phyloP scores from a whole-genome alignment of 2,888 invertebrate genomes.

The Melieria omissa region DNA sequence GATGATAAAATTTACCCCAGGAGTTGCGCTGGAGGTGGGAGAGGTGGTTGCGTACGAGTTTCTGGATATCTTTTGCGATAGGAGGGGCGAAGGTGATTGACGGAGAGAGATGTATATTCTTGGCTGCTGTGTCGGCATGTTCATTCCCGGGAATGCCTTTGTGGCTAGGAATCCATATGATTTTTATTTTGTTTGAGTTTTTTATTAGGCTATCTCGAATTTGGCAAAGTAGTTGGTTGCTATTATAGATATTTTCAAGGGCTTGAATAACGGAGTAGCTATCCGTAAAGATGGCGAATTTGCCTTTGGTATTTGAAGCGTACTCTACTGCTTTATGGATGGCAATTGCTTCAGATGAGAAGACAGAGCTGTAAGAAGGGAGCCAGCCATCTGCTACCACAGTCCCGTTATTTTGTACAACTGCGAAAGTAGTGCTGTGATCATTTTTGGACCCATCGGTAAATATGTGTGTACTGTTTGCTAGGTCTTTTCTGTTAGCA shows the following conservation, averaged over 20 bases:
- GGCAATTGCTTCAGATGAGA: slow-evolving; percentile 33
- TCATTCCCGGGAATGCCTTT: slow-evolving; percentile 22
- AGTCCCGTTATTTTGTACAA: slow-evolving; percentile 24
- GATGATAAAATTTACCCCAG: too few species aligned
- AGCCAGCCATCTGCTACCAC: slow-evolving; percentile 19
- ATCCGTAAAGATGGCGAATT: slow-evolving; percentile 36
- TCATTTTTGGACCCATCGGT: slow-evolving; percentile 31
- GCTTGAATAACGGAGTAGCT: slow-evolving; percentile 33
- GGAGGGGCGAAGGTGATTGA: too few species aligned
- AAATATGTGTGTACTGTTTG: slow-evolving; percentile 16
- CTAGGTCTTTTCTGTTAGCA: neutral
- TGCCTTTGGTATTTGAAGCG: slow-evolving; percentile 11
- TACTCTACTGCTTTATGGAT: slow-evolving; percentile 22
- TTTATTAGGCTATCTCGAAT: slow-evolving; percentile 20
- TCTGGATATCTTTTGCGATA: too few species aligned
- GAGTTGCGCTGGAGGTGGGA: too few species aligned
- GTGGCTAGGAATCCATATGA: slow-evolving; percentile 32
- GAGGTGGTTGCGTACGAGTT: too few species aligned
- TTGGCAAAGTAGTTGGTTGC: slow-evolving; percentile 15
- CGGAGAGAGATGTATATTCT: neutral
- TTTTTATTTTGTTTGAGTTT: slow-evolving; percentile 19
- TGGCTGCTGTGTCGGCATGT: slow-evolving; percentile 8
- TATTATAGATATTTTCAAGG: slow-evolving; percentile 27
- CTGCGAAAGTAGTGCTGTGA: slow-evolving; percentile 32
- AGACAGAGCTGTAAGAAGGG: slow-evolving; percentile 28